Evolutionary conservation across 2,113 vertebrate species (phyloP).

Genomic region (Coptodon bakossiorum): DNA sequence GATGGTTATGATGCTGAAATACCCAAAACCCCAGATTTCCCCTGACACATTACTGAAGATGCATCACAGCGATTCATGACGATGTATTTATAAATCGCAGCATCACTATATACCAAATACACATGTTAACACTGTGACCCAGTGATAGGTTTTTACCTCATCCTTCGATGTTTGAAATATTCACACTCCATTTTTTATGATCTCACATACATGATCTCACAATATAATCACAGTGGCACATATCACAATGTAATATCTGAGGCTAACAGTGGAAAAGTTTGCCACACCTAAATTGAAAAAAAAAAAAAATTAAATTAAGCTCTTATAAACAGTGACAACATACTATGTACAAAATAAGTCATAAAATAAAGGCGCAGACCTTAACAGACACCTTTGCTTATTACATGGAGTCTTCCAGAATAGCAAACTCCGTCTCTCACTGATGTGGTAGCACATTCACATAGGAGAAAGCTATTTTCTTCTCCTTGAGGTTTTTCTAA

Average conservation of each 20-base stretch:
- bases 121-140: not conserved
- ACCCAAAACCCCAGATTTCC: not conserved
- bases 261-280: not conserved
- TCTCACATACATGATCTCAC: not conserved
- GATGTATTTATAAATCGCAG: not conserved
- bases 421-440: not conserved
- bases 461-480: slow-evolving; percentile 49
- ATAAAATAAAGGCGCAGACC: not conserved
- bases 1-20: not conserved
- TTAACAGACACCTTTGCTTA: not conserved
- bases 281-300: not conserved
- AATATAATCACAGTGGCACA: not conserved
- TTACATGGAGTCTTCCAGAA: not conserved
- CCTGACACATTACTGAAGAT: not conserved
- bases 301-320: not conserved
- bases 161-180: not conserved
- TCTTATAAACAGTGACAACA: not conserved
- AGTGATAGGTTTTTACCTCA: not conserved
- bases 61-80: not conserved
- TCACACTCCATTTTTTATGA: not conserved
- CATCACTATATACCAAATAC: not conserved
- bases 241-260: not conserved
- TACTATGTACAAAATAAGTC: not conserved
- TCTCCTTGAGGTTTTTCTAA: slow-evolving; percentile 53
- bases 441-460: slow-evolving; percentile 31